Base-by-base conservation (phyloP, 2,797 vertebrate species). In the Helarctos malayanus region DNA sequence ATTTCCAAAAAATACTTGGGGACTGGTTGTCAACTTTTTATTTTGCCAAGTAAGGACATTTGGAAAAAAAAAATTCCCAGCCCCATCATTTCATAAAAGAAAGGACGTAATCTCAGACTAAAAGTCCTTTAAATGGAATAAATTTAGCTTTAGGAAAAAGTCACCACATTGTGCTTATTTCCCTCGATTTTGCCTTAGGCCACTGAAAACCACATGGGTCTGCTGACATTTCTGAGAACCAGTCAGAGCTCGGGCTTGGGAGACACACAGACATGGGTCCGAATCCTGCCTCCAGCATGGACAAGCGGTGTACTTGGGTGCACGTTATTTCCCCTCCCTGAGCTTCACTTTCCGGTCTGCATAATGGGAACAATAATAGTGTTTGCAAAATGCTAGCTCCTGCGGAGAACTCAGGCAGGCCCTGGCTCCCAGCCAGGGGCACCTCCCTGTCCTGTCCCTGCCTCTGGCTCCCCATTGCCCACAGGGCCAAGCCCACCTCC, bases 31-130 rank as follows among this genome's bases (percentile, higher is more conserved):
- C 92, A 92, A 91, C 69, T 92, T 95, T 95, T 89, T 90, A 95
- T 98, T 97, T 97, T 69, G 80, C 93, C 94, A 97, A 98, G 95
- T 95, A 97, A 96, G 96, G 93, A 82, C 81, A 90, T 94, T 97
- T 91, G 5, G 1, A 3, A 35, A 84, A 93, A 96, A 94, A 91
- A 96, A 95, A 75, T 32, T 78, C 80, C 76, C 29, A 63, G 93
- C 45, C 92, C 86, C 61, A 96, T 93, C 92, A 76, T 89, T 96
- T 97, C 56, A 88, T 79, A 95, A 97, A 95, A 95, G 86, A 93
- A 96, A 96, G 65, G 68, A 94, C 68, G 92, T 89, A 93, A 93
- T 95, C 87, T 92, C 93, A 92, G 87, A 91, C 75, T 73, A 89
- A 93, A 91, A 96, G 79, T 80, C 83, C 81, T 97, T 96, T 97